Percentiles rank a stretch among this genome's conserved stretches.
Evolutionary conservation across 2,888 invertebrate species (phyloP).

Genomic region (Tetropium fuscum): DNA sequence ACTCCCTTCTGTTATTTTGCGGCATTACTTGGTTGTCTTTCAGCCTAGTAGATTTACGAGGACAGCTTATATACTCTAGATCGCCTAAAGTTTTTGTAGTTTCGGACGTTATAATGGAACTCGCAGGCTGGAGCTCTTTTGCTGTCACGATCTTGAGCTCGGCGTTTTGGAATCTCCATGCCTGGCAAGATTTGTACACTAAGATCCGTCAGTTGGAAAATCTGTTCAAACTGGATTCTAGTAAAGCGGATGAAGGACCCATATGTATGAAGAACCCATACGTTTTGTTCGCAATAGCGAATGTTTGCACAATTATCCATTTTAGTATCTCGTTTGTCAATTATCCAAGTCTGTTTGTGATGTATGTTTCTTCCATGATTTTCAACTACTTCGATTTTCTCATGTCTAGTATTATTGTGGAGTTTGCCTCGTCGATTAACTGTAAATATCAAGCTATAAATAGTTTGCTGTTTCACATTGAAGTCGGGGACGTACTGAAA

Average conservation of each 20-base stretch:
- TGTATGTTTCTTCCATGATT: no score
- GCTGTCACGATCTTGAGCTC: neutral
- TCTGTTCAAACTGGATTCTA: neutral
- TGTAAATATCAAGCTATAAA: neutral
- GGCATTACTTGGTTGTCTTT: no score
- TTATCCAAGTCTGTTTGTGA: no score
- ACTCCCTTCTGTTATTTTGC: neutral
- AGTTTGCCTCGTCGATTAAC: no score
- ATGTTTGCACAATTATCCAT: no score
- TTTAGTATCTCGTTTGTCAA: no score
- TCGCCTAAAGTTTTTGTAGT: neutral
- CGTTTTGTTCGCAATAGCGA: no score
- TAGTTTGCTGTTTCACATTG: no score
- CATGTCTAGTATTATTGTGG: no score
- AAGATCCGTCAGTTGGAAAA: neutral
- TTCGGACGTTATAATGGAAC: neutral
- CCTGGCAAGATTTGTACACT: neutral
- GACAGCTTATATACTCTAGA: neutral
- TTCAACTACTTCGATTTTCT: no score
- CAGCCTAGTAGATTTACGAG: neutral
- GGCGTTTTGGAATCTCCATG: conserved; percentile 9
- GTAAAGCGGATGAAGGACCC: neutral
- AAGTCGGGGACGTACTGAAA: no score
- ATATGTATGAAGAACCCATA: neutral
- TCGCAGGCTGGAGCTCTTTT: neutral